phyloP scores from a whole-genome alignment of 2,888 invertebrate genomes.

The Coelopa pilipes region DNA sequence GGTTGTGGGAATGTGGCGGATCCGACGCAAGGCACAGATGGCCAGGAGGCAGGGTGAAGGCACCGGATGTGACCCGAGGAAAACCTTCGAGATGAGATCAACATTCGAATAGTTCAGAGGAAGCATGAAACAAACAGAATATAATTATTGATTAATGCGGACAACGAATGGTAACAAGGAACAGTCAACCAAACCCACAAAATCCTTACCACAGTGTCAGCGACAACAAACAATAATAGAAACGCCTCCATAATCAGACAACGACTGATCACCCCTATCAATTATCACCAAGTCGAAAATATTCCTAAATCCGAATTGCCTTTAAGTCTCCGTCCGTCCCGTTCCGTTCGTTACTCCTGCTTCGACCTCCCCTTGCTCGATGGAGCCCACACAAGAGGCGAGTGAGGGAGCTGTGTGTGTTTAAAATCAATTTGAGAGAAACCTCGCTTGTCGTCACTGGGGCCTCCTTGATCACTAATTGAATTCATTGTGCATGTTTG shows the following conservation, averaged over 20 bases:
- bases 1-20: no score
- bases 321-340: not conserved
- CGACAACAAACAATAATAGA: no score
- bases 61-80: no score
- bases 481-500: constrained; percentile 12
- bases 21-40: no score
- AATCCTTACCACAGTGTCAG: no score
- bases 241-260: not conserved
- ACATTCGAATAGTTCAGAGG: no score
- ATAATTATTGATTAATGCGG: no score
- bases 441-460: not conserved
- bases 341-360: not conserved
- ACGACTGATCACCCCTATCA: not conserved
- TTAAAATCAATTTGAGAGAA: constrained; percentile 21
- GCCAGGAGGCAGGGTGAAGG: no score
- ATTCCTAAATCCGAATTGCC: not conserved
- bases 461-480: constrained; percentile 20
- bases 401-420: not conserved
- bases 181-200: no score
- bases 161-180: no score
- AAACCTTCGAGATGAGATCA: no score
- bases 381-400: not conserved
- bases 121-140: no score
- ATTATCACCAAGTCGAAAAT: not conserved
- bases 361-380: not conserved